Evolutionary conservation across 2,797 vertebrate genomes (phyloP).

Genomic region (Anguilla obscura): DNA sequence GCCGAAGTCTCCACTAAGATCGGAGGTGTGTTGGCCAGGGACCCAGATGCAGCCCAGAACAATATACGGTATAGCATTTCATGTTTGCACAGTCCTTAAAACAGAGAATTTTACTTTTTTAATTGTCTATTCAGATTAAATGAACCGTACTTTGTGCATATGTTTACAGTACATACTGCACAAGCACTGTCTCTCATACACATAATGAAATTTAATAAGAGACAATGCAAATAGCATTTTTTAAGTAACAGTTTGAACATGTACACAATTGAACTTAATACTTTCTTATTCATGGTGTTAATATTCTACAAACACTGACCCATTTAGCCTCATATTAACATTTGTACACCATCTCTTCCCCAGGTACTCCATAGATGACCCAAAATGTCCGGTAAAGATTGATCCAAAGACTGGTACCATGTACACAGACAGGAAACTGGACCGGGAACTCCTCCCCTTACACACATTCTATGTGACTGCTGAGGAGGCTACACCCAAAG

Average conservation of each 20-base stretch:
- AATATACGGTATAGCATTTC: slow-evolving; percentile 71
- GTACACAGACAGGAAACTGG: slow-evolving; percentile 61
- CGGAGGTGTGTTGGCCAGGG: slow-evolving; percentile 74
- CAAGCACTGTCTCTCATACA: too few species aligned
- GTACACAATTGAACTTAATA: not conserved
- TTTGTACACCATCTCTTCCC: not conserved
- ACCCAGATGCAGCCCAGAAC: slow-evolving; percentile 75
- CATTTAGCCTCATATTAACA: not conserved
- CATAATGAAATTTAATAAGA: not conserved
- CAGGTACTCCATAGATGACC: slow-evolving; percentile 69
- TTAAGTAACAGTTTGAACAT: not conserved
- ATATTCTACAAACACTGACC: not conserved
- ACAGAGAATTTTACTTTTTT: not conserved
- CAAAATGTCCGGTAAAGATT: slow-evolving; percentile 62
- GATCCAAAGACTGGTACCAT: slow-evolving; percentile 62
- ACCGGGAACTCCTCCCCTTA: slow-evolving; percentile 63
- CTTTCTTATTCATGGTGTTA: not conserved
- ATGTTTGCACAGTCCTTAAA: not conserved
- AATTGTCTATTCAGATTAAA: not conserved
- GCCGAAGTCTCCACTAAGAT: slow-evolving; percentile 57
- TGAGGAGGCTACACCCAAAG: slow-evolving; percentile 60
- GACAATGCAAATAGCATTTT: not conserved
- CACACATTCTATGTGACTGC: slow-evolving; percentile 69
- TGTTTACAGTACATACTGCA: not conserved
- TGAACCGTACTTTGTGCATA: not conserved